phyloP scores from a whole-genome alignment of 1,140 invertebrate genomes.

The Temnothorax curvispinosus region DNA sequence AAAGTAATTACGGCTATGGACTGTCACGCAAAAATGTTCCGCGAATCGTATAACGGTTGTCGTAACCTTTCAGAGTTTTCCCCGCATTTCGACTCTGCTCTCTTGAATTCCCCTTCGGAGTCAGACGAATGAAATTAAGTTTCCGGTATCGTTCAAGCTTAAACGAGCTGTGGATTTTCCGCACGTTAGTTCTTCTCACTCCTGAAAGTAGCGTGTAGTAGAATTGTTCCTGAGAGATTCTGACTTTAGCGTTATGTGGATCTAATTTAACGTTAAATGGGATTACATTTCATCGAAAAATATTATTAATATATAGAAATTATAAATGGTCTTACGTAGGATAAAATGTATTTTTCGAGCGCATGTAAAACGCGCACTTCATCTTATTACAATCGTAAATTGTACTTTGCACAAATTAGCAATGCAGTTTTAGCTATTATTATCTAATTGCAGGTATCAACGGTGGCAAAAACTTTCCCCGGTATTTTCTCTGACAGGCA shows the following conservation, averaged over 20 bases:
- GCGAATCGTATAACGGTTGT: slow-evolving; percentile 30
- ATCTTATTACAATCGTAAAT: not conserved
- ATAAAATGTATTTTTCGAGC: not conserved
- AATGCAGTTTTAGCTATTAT: slow-evolving; percentile 14
- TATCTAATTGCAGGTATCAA: slow-evolving; percentile 11
- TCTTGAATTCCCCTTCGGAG: slow-evolving; percentile 22
- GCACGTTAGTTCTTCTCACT: slow-evolving; percentile 32
- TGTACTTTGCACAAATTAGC: not conserved
- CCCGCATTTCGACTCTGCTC: not conserved
- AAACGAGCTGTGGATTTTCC: slow-evolving; percentile 53
- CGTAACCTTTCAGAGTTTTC: slow-evolving; percentile 49
- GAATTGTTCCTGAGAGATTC: slow-evolving; percentile 1
- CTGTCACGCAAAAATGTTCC: slow-evolving; percentile 60
- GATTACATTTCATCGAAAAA: not conserved
- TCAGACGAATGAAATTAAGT: slow-evolving; percentile 64
- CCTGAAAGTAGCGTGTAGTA: slow-evolving; percentile 1
- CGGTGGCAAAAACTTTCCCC: not conserved
- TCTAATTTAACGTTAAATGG: not conserved
- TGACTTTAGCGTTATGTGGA: slow-evolving; percentile 1
- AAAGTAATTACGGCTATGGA: slow-evolving; percentile 62
- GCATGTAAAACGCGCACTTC: not conserved
- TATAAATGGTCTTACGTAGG: not conserved
- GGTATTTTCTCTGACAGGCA: not conserved
- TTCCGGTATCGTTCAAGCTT: slow-evolving; percentile 51
- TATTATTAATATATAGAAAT: not conserved